Evolutionary conservation across 2,113 vertebrate species (phyloP), one percentile per base, ranked within the genome.

Genomic region (Mohoua ochrocephala): DNA sequence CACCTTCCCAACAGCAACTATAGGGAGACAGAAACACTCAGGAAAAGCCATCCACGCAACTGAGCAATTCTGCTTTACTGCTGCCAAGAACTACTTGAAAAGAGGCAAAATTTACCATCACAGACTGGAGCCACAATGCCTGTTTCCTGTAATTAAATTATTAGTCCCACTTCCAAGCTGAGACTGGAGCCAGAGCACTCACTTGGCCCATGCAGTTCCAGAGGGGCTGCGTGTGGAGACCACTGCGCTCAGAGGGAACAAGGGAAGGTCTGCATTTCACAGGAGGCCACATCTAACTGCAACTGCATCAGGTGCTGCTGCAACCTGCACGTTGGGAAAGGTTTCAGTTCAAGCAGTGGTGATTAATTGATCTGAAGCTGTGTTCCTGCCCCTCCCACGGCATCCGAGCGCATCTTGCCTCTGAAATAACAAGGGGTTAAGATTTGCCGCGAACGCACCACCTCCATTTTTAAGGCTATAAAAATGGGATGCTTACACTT

Each of bases 391-490:
- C 84, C 93, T 97, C 89, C 95, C 87, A n/a, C 59, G 92, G 94
- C 96, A 97, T 88, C 97, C 60, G 52, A 97, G 89, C 89, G 91
- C 82, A 54, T 33, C 85, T 57, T 87, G 26, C 85, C 81, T 91
- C 95, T 96, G 97, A 95, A 95, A 95, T 84, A 96, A 96, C 93
- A 95, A 97, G 93, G 97, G 95, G 95, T 96, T 96, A 98, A 98
- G 87, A 61, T 77, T 94, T 95, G 94, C 94, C 73, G 79, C 13
- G 15, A 97, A 95, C 0, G 45, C 47, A 82, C 95, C 95, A 93
- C 96, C 97, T 97, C 94, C 97, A 70, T 96, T 97, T 98, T 95
- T 95, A 97, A 97, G 97, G 97, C 97, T 98, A 97, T 97, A 97
- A 98, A 97, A 98, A 96, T 91, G 91, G 96, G 95, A 95, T 96